These are phyloP conservation scores for Timema cristinae DNA, from an alignment of 2,888 invertebrate species.

Conservation along the genomic window DNA sequence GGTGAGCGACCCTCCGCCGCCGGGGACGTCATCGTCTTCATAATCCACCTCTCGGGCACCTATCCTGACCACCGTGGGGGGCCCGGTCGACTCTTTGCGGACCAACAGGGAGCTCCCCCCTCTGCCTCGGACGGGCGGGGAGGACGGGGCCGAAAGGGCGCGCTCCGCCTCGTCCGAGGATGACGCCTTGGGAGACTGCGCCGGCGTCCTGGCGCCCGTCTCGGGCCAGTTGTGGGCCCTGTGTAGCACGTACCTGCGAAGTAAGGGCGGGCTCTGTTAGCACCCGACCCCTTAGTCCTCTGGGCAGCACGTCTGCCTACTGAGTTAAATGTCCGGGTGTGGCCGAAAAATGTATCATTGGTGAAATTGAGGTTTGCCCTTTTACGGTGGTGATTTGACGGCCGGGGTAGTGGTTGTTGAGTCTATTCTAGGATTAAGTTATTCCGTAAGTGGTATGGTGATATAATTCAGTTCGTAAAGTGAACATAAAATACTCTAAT, in stretches of 20 bases:
- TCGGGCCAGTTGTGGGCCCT: slow-evolving; percentile 63
- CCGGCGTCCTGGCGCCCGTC: slow-evolving; percentile 32
- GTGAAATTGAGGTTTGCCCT: too few species aligned
- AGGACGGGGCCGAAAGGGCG: slow-evolving; percentile 15
- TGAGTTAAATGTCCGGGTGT: too few species aligned
- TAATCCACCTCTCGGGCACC: slow-evolving; percentile 3
- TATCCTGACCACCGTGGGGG: slow-evolving; percentile 7
- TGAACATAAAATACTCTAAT: too few species aligned
- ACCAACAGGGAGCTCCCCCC: slow-evolving; percentile 3
- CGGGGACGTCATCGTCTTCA: slow-evolving; percentile 20
- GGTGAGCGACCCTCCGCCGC: slow-evolving; percentile 27
- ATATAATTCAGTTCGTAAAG: too few species aligned
- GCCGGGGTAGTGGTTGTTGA: too few species aligned
- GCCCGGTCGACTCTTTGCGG: slow-evolving; percentile 1
- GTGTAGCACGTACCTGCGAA: slow-evolving; percentile 57
- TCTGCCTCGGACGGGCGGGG: slow-evolving; percentile 10
- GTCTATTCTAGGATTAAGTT: too few species aligned
- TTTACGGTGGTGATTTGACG: too few species aligned
- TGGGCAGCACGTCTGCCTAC: too few species aligned
- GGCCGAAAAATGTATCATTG: too few species aligned
- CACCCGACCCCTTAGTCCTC: too few species aligned
- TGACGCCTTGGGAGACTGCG: slow-evolving; percentile 10
- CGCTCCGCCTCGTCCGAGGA: slow-evolving; percentile 17
- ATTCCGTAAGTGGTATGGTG: too few species aligned
- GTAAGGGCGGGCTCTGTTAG: too few species aligned